Conservation (phyloP, 35 echinoderm and acorn worm genomes). For the Lytechinus variegatus region DNA sequence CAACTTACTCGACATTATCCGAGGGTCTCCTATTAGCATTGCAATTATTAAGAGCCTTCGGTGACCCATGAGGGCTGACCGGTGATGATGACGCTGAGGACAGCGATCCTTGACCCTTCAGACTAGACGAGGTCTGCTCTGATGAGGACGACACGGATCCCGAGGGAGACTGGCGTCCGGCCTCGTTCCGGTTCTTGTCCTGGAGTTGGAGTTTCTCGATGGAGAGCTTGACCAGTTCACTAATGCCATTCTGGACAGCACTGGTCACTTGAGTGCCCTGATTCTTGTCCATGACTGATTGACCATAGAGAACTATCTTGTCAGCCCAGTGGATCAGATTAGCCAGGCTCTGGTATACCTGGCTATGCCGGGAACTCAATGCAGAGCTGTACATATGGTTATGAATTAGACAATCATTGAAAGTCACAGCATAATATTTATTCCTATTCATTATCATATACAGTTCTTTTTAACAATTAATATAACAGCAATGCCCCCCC, state of each 20-base stretch:
- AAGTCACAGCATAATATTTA: too few species aligned
- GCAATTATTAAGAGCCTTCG: conserved; percentile 34
- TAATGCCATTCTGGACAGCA: conserved; percentile 66
- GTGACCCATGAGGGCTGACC: conserved; percentile 44
- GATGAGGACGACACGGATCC: not conserved
- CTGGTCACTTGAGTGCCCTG: conserved; percentile 68
- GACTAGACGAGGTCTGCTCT: conserved; percentile 47
- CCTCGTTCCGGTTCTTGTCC: conserved; percentile 54
- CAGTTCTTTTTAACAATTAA: too few species aligned
- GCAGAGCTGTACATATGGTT: conserved; percentile 52
- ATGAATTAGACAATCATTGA: too few species aligned
- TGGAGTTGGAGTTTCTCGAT: conserved; percentile 77
- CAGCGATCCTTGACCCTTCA: conserved; percentile 27
- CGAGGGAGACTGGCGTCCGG: conserved; percentile 4
- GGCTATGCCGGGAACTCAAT: conserved; percentile 77
- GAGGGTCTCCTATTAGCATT: conserved; percentile 33
- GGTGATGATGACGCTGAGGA: not conserved
- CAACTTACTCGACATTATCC: not conserved
- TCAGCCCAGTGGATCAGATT: conserved; percentile 96
- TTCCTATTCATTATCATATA: too few species aligned
- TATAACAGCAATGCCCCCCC: too few species aligned
- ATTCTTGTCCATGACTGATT: conserved; percentile 53
- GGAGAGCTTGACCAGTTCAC: conserved; percentile 72
- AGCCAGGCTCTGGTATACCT: conserved; percentile 91
- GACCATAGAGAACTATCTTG: conserved; percentile 87